A percentile compares a stretch with the other conserved stretches of the same genome.
These are phyloP conservation scores for Eurytoma adleriae DNA, from an alignment of 2,888 invertebrate genomes.

Conservation along the genomic window DNA sequence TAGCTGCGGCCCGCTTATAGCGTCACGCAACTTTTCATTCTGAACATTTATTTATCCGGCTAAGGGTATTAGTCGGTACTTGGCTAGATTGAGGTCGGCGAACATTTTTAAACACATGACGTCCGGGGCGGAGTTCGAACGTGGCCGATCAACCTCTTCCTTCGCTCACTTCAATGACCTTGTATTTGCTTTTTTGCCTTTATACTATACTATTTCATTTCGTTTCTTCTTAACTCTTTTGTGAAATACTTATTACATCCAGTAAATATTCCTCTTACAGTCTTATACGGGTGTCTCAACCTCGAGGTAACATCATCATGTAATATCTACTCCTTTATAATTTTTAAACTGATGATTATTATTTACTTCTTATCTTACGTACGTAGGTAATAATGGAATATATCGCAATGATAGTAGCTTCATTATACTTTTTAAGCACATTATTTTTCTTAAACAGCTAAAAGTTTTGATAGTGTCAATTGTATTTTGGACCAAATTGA, in stretches of 20 bases:
- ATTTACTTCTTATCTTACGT: neutral
- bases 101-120: conserved; percentile 52
- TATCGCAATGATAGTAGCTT: too few relatives aligned
- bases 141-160: conserved; percentile 21
- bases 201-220: neutral
- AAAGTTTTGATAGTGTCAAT: neutral
- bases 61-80: too few relatives aligned
- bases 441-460: neutral
- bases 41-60: neutral
- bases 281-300: too few relatives aligned
- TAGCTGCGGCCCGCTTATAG: too few relatives aligned
- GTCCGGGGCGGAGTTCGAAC: conserved; percentile 53
- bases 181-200: neutral
- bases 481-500: neutral
- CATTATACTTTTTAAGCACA: too few relatives aligned
- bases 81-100: conserved; percentile 30
- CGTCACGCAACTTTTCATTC: too few relatives aligned
- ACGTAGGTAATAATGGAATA: too few relatives aligned
- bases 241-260: neutral
- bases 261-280: too few relatives aligned
- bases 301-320: too few relatives aligned
- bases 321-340: too few relatives aligned
- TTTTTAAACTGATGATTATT: neutral
- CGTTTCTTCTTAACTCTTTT: neutral
- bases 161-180: neutral